phyloP scores from a whole-genome alignment of 2,113 vertebrate species.

The Stegastes partitus region DNA sequence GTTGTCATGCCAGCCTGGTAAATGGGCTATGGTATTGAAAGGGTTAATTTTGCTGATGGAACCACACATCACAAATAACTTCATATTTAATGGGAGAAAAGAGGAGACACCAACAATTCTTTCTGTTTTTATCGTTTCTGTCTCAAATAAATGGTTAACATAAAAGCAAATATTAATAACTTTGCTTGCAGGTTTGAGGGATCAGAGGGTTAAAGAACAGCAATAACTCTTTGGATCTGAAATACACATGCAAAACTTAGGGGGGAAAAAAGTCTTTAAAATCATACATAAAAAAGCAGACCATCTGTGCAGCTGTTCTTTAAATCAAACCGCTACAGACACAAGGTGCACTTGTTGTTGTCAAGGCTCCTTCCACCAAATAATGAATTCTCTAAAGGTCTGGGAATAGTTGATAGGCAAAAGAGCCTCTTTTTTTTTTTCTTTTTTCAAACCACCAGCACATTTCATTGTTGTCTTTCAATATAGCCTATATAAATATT shows the following conservation, averaged over 20 bases:
- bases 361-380: neutral
- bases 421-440: conserved; percentile 12
- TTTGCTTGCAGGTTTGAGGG: too few relatives aligned
- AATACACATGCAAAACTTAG: neutral
- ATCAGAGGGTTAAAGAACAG: too few relatives aligned
- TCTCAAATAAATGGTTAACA: too few relatives aligned
- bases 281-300: neutral
- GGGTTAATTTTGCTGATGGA: too few relatives aligned
- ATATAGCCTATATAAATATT: conserved; percentile 62
- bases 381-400: conserved; percentile 37
- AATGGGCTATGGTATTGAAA: too few relatives aligned
- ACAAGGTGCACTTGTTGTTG: conserved; percentile 24
- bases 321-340: neutral
- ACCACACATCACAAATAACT: too few relatives aligned
- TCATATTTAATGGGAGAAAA: too few relatives aligned
- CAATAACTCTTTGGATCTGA: neutral
- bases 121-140: too few relatives aligned
- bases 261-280: neutral
- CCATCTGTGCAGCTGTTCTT: too few relatives aligned
- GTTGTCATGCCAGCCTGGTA: too few relatives aligned
- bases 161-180: too few relatives aligned
- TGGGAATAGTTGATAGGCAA: conserved; percentile 35
- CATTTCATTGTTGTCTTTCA: conserved; percentile 61
- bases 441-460: neutral
- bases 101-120: too few relatives aligned